phyloP scores from a whole-genome alignment of 2,113 vertebrate species.

The Odobenus rosmarus region DNA sequence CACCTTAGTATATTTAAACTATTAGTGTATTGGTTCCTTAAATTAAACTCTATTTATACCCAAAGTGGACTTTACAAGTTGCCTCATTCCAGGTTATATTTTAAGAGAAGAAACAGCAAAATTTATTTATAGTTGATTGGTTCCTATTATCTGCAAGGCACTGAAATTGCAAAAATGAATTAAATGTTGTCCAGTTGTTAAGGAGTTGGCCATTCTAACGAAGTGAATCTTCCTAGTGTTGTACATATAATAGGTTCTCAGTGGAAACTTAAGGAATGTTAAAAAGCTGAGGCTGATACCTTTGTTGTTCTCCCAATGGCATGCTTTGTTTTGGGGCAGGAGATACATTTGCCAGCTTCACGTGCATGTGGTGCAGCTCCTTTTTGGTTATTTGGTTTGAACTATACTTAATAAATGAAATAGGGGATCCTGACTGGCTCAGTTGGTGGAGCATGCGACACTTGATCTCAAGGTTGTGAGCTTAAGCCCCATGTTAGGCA shows the following conservation, averaged over 20 bases:
- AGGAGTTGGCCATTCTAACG: neutral
- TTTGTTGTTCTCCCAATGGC: neutral
- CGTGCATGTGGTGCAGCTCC: neutral
- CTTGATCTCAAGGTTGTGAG: neutral
- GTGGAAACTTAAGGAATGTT: neutral
- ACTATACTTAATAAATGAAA: neutral
- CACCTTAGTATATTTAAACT: neutral
- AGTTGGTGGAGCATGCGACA: neutral
- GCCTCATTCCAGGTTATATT: neutral
- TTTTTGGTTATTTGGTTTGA: constrained; percentile 44
- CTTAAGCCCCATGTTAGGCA: neutral
- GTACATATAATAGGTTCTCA: neutral
- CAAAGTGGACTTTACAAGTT: neutral
- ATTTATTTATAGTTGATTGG: neutral
- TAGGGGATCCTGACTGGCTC: neutral
- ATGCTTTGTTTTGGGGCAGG: neutral
- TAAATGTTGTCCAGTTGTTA: neutral
- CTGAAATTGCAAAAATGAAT: neutral
- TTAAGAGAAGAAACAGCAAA: constrained; percentile 32
- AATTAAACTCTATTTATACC: neutral
- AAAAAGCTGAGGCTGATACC: neutral
- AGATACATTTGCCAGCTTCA: neutral
- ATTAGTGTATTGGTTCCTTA: neutral
- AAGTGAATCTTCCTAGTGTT: neutral
- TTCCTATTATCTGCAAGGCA: neutral